These are phyloP conservation scores for Sylvia borin DNA, from an alignment of 2,797 vertebrate species.

Conservation along the genomic window DNA sequence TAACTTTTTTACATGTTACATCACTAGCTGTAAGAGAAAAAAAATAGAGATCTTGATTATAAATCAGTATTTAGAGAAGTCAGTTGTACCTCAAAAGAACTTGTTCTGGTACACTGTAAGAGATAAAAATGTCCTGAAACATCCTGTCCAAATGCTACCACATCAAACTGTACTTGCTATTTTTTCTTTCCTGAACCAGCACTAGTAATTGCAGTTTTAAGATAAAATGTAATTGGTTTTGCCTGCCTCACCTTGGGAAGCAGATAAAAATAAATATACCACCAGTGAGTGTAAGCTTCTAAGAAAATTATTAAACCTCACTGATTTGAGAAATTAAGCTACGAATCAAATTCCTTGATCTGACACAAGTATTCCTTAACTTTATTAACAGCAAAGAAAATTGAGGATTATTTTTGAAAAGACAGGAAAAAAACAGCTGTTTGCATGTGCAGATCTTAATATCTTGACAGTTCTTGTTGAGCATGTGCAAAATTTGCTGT, in stretches of 20 bases:
- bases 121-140: neutral
- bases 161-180: neutral
- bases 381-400: neutral
- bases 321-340: neutral
- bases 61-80: neutral
- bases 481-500: neutral
- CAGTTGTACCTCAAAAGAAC: neutral
- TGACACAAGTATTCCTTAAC: neutral
- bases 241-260: neutral
- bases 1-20: neutral
- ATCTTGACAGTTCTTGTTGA: neutral
- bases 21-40: neutral
- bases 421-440: neutral
- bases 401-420: neutral
- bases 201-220: neutral
- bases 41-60: neutral
- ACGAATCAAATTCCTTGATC: neutral
- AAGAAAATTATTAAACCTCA: neutral
- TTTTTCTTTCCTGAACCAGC: neutral
- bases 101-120: neutral
- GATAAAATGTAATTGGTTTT: constrained; percentile 13
- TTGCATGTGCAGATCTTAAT: neutral
- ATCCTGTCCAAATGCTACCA: neutral
- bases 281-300: neutral
- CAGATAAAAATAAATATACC: neutral